These are phyloP conservation scores for Pholis gunnellus DNA, from an alignment of 2,113 vertebrate genomes.

Conservation along the genomic window DNA sequence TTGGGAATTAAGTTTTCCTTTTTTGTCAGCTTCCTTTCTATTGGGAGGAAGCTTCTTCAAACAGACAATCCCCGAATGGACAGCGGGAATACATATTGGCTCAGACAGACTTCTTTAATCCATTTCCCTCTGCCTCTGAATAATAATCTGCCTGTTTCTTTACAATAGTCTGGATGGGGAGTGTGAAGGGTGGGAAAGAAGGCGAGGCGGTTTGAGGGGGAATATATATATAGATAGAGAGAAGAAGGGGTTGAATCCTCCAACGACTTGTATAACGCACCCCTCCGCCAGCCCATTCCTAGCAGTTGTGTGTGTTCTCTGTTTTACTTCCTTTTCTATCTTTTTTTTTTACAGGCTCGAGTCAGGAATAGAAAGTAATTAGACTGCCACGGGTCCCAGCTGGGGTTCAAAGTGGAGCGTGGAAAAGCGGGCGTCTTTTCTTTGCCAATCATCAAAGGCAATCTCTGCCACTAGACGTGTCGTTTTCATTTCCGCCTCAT, in stretches of 20 bases:
- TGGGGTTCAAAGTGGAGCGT: conserved; percentile 79
- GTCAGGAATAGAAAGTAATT: conserved; percentile 85
- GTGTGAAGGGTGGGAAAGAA: conserved; percentile 21
- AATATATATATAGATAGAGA: not conserved
- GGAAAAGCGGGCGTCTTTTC: conserved; percentile 59
- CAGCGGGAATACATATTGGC: conserved; percentile 61
- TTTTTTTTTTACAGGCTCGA: conserved; percentile 30
- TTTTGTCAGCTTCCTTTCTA: conserved; percentile 40
- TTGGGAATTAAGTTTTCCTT: conserved; percentile 44
- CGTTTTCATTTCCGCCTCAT: conserved; percentile 37
- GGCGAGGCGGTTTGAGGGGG: not conserved
- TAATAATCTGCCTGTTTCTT: conserved; percentile 60
- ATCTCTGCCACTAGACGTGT: conserved; percentile 54
- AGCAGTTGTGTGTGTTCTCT: conserved; percentile 33
- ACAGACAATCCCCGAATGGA: conserved; percentile 59
- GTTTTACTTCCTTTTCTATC: conserved; percentile 1
- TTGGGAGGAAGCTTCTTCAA: conserved; percentile 63
- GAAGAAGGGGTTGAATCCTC: conserved; percentile 28
- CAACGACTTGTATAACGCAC: conserved; percentile 37
- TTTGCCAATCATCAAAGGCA: conserved; percentile 68
- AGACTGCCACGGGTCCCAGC: conserved; percentile 72
- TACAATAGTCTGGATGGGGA: conserved; percentile 44
- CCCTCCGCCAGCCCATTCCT: conserved; percentile 41
- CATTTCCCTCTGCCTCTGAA: conserved; percentile 55
- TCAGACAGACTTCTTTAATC: conserved; percentile 67